Evolutionary conservation across 2,797 vertebrate species (phyloP).

Genomic region (Forpus xanthops): DNA sequence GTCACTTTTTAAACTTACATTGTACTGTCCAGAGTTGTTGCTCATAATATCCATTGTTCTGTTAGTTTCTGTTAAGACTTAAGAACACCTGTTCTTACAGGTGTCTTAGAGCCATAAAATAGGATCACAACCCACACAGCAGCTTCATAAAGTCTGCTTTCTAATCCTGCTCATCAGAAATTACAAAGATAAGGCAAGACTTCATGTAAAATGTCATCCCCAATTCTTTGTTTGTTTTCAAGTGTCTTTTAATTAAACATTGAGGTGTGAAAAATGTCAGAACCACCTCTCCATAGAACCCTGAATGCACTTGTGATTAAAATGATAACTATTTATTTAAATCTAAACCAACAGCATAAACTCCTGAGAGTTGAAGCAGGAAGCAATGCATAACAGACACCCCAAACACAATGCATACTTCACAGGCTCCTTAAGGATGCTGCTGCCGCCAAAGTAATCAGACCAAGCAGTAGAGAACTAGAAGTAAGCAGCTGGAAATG

Average conservation of each 20-base stretch:
- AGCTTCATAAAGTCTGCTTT: not conserved
- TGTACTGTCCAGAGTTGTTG: not conserved
- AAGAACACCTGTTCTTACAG: constrained; percentile 24
- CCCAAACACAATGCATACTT: not conserved
- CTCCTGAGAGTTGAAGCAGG: not conserved
- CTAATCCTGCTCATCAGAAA: not conserved
- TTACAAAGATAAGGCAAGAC: constrained; percentile 2
- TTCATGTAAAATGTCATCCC: constrained; percentile 30
- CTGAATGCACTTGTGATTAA: constrained; percentile 19
- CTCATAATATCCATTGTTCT: constrained; percentile 3
- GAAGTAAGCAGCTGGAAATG: not conserved
- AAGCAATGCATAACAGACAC: not conserved
- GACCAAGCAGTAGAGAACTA: not conserved
- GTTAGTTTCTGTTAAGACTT: not conserved
- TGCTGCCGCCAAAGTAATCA: not conserved
- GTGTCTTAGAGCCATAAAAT: not conserved
- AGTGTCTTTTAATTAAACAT: constrained; percentile 55
- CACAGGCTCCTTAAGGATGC: not conserved
- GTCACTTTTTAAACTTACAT: not conserved
- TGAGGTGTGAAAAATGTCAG: constrained; percentile 43
- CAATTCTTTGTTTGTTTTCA: constrained; percentile 46
- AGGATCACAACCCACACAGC: not conserved
- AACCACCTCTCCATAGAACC: not conserved
- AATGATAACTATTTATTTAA: not conserved
- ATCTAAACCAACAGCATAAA: not conserved